Base-by-base conservation (phyloP, 1,140 invertebrate species). In the Chironomus tepperi region DNA sequence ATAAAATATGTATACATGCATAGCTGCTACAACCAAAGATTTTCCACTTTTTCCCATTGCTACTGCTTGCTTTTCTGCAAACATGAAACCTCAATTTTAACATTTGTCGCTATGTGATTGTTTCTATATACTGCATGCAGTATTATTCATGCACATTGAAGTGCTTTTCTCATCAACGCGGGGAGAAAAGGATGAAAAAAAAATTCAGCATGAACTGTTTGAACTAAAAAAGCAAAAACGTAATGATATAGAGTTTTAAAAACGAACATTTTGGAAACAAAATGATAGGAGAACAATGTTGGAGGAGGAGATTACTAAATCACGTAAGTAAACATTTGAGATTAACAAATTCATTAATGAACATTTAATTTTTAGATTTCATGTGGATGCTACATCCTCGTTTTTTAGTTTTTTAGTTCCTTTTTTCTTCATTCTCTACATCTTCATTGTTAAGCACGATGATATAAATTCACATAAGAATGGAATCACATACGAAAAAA, bases 321-420 rank as follows among this genome's bases (percentile, higher is more conserved):
- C 65, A 70, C 65, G 65, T 70, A 70, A 70, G 65, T 16, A 70
- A 70, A 70, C 65, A 70, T 70, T 70, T 70, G 65, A 70, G 65
- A 70, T 70, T 70, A 19, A 70, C 65, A 70, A 70, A 70, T 70
- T 70, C 65, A 70, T 70, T 70, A 70, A 70, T 70, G 65, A 70
- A 70, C 65, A 70, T 70, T 70, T 70, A 70, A 70, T 70, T 70
- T 70, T 70, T 18, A 16, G 65, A 16, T 70, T 70, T 70, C 65
- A 70, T 70, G 65, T 70, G 24, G 24, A 34, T 34, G 24, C 24
- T 34, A 34, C 24, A 34, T 34, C 24, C 24, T 34, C 24, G 24
- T 2, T 34, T 34, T 34, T 34, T 34, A 2, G 1, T 1, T 34
- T 34, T 34, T 34, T 5, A 34, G 24, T 34, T 34, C 24, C 24